Conservation (phyloP, 2,113 vertebrate genomes). For the Synchiropus splendidus region DNA sequence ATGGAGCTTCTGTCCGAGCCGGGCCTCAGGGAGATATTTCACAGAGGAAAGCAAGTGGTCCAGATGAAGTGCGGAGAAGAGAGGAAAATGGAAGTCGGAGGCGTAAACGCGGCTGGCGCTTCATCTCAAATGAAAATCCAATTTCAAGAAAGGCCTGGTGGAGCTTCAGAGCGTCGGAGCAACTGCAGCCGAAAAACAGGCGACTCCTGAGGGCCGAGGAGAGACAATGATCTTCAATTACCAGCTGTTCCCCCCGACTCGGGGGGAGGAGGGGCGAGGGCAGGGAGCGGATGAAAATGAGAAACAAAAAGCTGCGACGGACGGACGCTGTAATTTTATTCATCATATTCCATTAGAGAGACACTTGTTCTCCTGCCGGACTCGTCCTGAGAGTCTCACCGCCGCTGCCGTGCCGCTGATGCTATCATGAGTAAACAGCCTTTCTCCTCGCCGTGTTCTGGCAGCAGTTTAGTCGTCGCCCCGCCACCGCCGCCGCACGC, state of each 20-base stretch:
- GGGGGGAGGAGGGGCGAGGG: slow-evolving; percentile 6
- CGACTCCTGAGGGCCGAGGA: slow-evolving; percentile 59
- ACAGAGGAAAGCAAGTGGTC: slow-evolving; percentile 25
- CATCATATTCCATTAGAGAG: slow-evolving; percentile 15
- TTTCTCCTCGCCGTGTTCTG: slow-evolving; percentile 11
- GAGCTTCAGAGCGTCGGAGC: slow-evolving; percentile 40
- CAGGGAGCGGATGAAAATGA: slow-evolving; percentile 4
- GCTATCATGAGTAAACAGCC: slow-evolving; percentile 34
- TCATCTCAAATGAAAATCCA: slow-evolving; percentile 64
- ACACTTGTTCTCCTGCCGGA: slow-evolving; percentile 5
- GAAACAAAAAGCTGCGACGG: slow-evolving; percentile 2
- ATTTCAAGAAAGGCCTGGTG: slow-evolving; percentile 53
- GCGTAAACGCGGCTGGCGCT: slow-evolving; percentile 47
- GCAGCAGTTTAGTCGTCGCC: slow-evolving; percentile 2
- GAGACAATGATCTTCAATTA: slow-evolving; percentile 77
- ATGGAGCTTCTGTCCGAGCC: slow-evolving; percentile 33
- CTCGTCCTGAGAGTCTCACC: slow-evolving; percentile 10
- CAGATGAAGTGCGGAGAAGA: slow-evolving; percentile 29
- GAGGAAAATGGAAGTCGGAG: slow-evolving; percentile 37
- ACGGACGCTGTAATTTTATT: slow-evolving; percentile 14
- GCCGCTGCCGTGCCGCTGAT: slow-evolving; percentile 33
- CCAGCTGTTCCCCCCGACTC: slow-evolving; percentile 64
- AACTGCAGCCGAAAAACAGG: not conserved
- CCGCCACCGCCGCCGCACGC: slow-evolving; percentile 9
- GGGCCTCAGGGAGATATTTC: slow-evolving; percentile 40